These are phyloP conservation scores for Sinocyclocheilus maitianheensis DNA, from an alignment of 2,113 vertebrate genomes.

Conservation along the genomic window DNA sequence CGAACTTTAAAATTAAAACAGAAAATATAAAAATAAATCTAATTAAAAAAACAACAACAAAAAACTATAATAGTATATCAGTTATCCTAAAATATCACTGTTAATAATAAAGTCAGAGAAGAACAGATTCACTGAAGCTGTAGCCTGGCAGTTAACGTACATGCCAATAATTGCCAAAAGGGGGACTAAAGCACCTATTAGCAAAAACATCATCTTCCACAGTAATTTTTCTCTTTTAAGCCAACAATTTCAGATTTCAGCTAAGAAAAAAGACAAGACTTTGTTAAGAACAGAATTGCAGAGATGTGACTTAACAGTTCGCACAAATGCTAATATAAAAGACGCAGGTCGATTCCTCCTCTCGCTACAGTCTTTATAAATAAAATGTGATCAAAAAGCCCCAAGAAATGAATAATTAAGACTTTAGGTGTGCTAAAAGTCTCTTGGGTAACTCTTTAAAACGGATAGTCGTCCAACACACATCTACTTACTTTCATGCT, in stretches of 20 bases:
- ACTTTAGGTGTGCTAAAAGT: background rate
- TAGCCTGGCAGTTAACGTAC: background rate
- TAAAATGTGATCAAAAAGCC: background rate
- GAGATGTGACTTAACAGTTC: background rate
- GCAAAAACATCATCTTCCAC: background rate
- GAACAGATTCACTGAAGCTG: background rate
- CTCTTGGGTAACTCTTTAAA: background rate
- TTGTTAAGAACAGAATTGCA: background rate
- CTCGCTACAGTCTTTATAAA: background rate
- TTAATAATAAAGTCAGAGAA: no score
- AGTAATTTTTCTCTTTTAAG: background rate
- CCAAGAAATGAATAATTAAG: background rate
- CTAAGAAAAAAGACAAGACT: background rate
- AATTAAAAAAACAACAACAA: background rate
- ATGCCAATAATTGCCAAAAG: background rate
- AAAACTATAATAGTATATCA: background rate
- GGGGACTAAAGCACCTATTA: background rate
- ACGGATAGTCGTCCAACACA: background rate
- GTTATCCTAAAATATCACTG: no score
- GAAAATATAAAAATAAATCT: no score
- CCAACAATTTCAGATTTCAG: background rate
- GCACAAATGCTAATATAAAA: background rate
- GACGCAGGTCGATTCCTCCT: background rate
- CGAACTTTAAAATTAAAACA: no score
- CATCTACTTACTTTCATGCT: slow-evolving; percentile 51